Evolutionary conservation across 2,113 vertebrate species (phyloP), one percentile per base, ranked within the genome.

Genomic region (Grammomys surdaster): DNA sequence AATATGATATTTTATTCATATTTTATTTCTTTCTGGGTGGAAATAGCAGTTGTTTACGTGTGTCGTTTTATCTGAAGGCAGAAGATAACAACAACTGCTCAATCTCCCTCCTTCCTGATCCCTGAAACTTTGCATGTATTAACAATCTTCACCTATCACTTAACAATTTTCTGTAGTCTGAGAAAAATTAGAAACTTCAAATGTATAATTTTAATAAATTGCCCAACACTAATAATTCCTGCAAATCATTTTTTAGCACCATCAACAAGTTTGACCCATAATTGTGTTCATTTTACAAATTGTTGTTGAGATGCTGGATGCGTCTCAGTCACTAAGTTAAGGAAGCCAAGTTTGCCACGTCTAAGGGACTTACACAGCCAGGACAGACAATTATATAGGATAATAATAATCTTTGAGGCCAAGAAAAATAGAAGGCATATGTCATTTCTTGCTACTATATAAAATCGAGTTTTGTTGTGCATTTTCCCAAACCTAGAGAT

Each of bases 1-100:
- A 82, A 67, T 93, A 63, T 92, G 65, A 51, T 76, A 90, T 93
- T 96, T 89, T 93, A 51, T 51, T 51, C 48, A 51, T 51, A 51
- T 51, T 51, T 51, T 51, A 51, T 51, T 51, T 51, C 31, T 92
- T 54, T 26, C 12, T 95, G 12, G 26, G 31, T 33, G 24, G n/a
- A 91, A 48, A 33, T 90, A 65, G 1, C 12, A 85, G 33, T 89
- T 87, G 40, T 31, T 73, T 86, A 92, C 95, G 46, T 1, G 2
- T 90, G 0, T 24, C 80, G 19, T 51, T 76, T 93, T 90, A 54
- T 81, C 31, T 89, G 56, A 94, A 89, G 33, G 10, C 0, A 82
- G n/a, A 33, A 84, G 26, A 7, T 11, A 24, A 24, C 69, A 90
- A 60, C 36, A 65, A 92, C 19, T 60, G 28, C 1, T 73, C 40